Evolutionary conservation across 2,113 vertebrate species (phyloP).

Genomic region (Mesoclemmys tuberculata): DNA sequence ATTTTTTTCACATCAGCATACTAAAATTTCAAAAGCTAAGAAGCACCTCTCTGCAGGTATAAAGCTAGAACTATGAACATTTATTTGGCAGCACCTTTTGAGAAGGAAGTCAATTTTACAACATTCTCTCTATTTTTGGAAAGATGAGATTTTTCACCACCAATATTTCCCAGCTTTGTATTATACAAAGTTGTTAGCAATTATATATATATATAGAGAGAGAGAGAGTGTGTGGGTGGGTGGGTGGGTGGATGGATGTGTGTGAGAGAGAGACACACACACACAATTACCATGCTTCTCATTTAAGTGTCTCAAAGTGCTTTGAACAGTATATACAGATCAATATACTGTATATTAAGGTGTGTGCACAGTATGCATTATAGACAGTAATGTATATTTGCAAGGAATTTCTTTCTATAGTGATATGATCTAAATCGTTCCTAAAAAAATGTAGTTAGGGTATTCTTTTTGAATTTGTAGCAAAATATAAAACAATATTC

Average conservation of each 20-base stretch:
- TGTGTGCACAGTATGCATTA: accelerated
- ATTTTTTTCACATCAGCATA: not conserved
- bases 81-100: not conserved
- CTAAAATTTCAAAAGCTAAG: not conserved
- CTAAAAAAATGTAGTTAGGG: not conserved
- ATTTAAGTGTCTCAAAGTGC: not conserved
- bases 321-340: not conserved
- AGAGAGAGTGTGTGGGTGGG: too few relatives aligned
- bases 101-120: not conserved
- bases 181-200: not conserved
- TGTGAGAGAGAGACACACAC: not conserved
- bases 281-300: not conserved
- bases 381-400: accelerated
- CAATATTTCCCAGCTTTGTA: not conserved
- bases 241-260: accelerated
- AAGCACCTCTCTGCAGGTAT: not conserved
- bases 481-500: not conserved
- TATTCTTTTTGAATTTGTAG: not conserved
- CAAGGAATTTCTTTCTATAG: not conserved
- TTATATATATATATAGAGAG: accelerated
- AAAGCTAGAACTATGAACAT: not conserved
- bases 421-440: not conserved
- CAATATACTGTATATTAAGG: accelerated
- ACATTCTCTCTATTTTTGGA: not conserved
- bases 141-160: not conserved